Evolutionary conservation across 2,797 vertebrate genomes (phyloP).

Genomic region (Acanthurus tractus): DNA sequence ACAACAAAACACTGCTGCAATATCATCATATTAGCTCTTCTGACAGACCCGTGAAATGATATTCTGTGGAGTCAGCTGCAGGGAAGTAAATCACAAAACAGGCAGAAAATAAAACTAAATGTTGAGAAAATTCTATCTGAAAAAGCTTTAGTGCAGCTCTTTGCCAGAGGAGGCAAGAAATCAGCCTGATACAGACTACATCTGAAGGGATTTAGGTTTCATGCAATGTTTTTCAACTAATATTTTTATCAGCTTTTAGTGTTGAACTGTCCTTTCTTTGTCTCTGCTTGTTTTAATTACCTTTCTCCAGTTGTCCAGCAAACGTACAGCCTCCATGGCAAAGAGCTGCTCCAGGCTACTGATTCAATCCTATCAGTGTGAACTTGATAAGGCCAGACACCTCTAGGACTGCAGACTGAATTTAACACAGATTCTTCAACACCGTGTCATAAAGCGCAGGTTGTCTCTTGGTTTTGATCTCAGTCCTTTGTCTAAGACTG

Average conservation of each 20-base stretch:
- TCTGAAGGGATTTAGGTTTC: neutral
- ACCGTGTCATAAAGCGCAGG: conserved; percentile 1
- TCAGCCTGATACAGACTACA: neutral
- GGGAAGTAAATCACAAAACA: conserved; percentile 37
- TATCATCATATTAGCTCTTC: conserved; percentile 49
- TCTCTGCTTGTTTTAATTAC: conserved; percentile 55
- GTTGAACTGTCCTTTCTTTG: neutral
- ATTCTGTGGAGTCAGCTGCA: conserved; percentile 21
- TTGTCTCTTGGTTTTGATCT: conserved; percentile 51
- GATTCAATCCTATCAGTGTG: conserved; percentile 41
- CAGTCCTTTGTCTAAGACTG: conserved; percentile 48
- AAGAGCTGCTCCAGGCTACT: conserved; percentile 22
- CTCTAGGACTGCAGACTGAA: neutral
- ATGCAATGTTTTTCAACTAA: neutral
- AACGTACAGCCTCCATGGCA: conserved; percentile 66
- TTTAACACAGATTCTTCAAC: neutral
- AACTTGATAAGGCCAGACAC: conserved; percentile 27
- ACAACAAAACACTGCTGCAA: conserved; percentile 46
- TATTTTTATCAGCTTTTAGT: neutral
- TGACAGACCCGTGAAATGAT: conserved; percentile 41
- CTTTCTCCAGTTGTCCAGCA: conserved; percentile 77
- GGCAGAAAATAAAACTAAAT: conserved; percentile 43
- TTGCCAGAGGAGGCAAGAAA: conserved; percentile 7
- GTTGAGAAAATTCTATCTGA: conserved; percentile 27
- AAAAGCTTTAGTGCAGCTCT: conserved; percentile 20